A percentile compares a stretch with the other conserved stretches of the same genome.
Evolutionary conservation across 2,797 vertebrate genomes (phyloP).

Genomic region (Taeniopygia guttata): DNA sequence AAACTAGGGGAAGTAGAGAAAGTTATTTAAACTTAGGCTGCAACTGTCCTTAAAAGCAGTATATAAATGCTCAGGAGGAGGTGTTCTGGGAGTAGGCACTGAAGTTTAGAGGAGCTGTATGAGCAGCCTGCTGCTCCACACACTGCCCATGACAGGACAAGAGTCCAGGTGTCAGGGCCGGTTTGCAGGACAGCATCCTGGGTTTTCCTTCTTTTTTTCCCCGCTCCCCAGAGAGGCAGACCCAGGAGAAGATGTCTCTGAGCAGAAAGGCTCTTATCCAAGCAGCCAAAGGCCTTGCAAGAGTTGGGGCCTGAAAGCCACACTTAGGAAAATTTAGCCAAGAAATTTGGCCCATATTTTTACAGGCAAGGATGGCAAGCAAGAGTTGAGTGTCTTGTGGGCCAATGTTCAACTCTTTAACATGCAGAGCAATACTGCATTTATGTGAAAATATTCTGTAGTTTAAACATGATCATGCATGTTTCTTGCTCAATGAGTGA

Average conservation of each 20-base stretch:
- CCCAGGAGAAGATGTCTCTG: not conserved
- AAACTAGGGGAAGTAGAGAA: not conserved
- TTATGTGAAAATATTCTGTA: not conserved
- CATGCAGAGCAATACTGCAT: not conserved
- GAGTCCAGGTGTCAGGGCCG: rapidly evolving
- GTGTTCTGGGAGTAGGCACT: not conserved
- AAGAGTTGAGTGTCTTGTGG: not conserved
- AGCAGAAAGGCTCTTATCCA: not conserved
- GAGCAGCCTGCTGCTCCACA: rapidly evolving
- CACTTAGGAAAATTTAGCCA: not conserved
- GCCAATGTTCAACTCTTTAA: not conserved
- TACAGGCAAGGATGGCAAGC: not conserved
- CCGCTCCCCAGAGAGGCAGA: not conserved
- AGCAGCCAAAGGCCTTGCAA: not conserved
- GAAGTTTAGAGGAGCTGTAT: not conserved
- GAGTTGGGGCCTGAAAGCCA: not conserved
- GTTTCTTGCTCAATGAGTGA: not conserved
- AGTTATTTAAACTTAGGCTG: not conserved
- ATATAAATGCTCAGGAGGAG: not conserved
- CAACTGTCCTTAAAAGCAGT: not conserved
- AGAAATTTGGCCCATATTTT: not conserved
- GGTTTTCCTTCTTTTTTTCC: not conserved
- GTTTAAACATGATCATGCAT: not conserved
- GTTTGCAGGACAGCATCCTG: not conserved
- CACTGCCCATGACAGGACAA: not conserved